Evolutionary conservation across 1,140 invertebrate species (phyloP).

Genomic region (Episyrphus balteatus): DNA sequence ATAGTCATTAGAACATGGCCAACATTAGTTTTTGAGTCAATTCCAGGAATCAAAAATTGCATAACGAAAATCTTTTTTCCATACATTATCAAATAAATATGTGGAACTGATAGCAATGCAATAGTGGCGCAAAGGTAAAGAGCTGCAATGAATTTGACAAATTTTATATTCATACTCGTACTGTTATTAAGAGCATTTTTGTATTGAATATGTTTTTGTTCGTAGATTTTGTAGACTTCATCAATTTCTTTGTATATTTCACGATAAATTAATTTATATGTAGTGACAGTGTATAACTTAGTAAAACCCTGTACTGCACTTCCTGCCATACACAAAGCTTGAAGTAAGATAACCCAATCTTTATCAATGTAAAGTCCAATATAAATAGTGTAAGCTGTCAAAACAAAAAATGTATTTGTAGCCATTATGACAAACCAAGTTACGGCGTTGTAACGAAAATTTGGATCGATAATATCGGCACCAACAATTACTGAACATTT

Average conservation of each 20-base stretch:
- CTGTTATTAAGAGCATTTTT: background rate
- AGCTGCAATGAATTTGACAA: background rate
- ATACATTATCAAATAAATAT: constrained; percentile 8
- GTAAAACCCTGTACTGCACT: constrained; percentile 13
- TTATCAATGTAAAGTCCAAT: constrained; percentile 10
- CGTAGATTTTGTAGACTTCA: constrained; percentile 2
- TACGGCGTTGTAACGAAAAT: constrained; percentile 15
- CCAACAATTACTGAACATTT: constrained; percentile 16
- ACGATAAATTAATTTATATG: background rate
- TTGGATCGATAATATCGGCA: constrained; percentile 13
- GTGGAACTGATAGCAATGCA: constrained; percentile 10
- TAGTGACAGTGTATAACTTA: constrained; percentile 11
- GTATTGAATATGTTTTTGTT: background rate
- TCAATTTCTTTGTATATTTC: background rate
- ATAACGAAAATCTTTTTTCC: constrained; percentile 13
- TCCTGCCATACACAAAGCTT: constrained; percentile 11
- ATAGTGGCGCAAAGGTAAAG: constrained; percentile 1
- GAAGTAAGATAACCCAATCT: constrained; percentile 16
- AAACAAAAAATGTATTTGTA: constrained; percentile 10
- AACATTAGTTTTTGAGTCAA: constrained; percentile 10
- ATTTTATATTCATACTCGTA: background rate
- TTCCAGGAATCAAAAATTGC: constrained; percentile 18
- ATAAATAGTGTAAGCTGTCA: constrained; percentile 18
- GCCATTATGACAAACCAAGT: constrained; percentile 11
- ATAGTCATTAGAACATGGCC: constrained; percentile 11